Base-by-base conservation (phyloP, 2,113 vertebrate species). In the Megalops atlanticus region DNA sequence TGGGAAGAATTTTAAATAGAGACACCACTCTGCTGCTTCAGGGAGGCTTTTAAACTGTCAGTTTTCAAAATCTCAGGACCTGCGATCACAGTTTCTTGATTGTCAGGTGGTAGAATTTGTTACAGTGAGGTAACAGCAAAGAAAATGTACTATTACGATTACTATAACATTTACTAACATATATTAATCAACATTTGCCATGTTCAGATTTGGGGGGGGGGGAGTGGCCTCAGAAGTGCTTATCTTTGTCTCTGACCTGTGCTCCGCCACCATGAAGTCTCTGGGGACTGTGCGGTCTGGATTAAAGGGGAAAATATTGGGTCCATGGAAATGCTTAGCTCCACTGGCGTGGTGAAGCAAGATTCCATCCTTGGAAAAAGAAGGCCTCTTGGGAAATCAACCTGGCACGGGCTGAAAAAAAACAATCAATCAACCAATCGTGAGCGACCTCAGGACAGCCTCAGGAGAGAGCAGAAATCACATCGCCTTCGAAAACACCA, bases 361-460 rank as follows among this genome's bases (percentile, higher is more conserved):
- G 31, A 82, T 84, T 80, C 72, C 77, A n/a, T 81, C 82, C 73
- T 80, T 72, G n/a, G n/a, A n/a, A n/a, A 41, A 11, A 31, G 47
- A 40, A 39, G 54, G 58, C 54, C 71, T 39, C 82, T 77, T 43
- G 81, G 80, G 84, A 87, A 88, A 86, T 85, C 74, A 78, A 58
- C 82, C 84, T 81, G 80, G 47, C 41, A 78, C 18, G 11, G 21
- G 27, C 38, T 33, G 40, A 77, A 76, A 80, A 31, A 82, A 41
- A 76, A 78, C 84, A 84, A 52, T 72, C 58, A 86, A 84, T 85
- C 82, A 84, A 82, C 81, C 81, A 76, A 64, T 43, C 71, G 38
- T 38, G 45, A n/a, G 52, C 76, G 49, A 43, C 31, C 27, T 27
- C 77, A 77, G 82, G 82, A 49, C 38, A 76, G 39, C n/a, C 49